Evolutionary conservation across 2,797 vertebrate genomes (phyloP).

Genomic region (Chromis chromis): DNA sequence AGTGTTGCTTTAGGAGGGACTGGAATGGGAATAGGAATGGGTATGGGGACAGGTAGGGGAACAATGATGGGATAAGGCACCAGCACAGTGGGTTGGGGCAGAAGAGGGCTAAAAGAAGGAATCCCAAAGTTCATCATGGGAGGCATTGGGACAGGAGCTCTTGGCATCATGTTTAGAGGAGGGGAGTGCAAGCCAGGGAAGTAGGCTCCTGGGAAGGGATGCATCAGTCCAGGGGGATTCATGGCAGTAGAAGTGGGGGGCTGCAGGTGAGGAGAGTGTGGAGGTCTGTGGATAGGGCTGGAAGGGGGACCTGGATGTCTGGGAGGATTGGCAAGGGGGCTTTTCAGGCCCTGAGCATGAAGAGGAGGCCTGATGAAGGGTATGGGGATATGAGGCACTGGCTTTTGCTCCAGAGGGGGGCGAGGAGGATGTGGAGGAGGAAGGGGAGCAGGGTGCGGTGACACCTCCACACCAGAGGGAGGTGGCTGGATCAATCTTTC

Average conservation of each 20-base stretch:
- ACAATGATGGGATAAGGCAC: conserved; percentile 98
- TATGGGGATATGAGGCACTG: conserved; percentile 92
- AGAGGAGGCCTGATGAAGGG: conserved; percentile 93
- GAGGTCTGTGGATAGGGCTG: conserved; percentile 92
- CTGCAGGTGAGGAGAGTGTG: conserved; percentile 77
- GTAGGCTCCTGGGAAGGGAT: conserved; percentile 90
- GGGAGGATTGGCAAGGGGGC: conserved; percentile 87
- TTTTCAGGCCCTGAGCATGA: conserved; percentile 93
- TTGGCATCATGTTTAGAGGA: conserved; percentile 93
- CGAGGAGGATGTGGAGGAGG: conserved; percentile 84
- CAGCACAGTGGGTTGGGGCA: conserved; percentile 94
- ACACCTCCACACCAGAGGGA: conserved; percentile 74
- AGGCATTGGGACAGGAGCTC: conserved; percentile 92
- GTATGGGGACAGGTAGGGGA: conserved; percentile 94
- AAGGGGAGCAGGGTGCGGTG: conserved; percentile 83
- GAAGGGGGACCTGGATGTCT: conserved; percentile 88
- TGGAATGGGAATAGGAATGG: conserved; percentile 95
- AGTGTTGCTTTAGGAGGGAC: conserved; percentile 87
- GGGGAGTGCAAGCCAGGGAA: conserved; percentile 92
- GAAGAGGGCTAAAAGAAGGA: conserved; percentile 92
- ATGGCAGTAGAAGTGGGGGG: conserved; percentile 69
- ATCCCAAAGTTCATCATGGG: conserved; percentile 93
- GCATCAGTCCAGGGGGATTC: conserved; percentile 89
- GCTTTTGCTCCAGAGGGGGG: conserved; percentile 90
- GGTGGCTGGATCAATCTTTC: conserved; percentile 88